Conservation (phyloP, 1,140 invertebrate genomes). For the Trachymyrmex septentrionalis region DNA sequence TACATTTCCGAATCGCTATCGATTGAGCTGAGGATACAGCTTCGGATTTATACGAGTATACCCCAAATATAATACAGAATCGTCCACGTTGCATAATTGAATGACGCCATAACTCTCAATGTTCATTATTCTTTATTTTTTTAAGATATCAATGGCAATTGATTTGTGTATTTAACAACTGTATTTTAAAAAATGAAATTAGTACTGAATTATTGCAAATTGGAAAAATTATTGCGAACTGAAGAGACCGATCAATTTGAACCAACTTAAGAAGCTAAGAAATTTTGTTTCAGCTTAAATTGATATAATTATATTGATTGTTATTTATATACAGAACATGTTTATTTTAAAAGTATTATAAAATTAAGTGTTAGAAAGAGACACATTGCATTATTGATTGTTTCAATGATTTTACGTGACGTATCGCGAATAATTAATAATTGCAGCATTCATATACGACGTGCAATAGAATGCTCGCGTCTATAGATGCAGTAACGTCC, state of each 20-base stretch:
- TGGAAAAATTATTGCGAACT: neutral
- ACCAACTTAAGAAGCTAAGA: neutral
- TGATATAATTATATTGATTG: neutral
- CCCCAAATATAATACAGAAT: neutral
- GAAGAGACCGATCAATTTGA: neutral
- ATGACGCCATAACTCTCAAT: neutral
- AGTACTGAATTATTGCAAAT: neutral
- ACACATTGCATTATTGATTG: neutral
- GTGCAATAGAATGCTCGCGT: neutral
- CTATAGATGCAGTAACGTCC: conserved; percentile 8
- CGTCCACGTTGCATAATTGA: neutral
- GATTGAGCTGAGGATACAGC: neutral
- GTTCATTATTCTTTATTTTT: neutral
- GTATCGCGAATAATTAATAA: conserved; percentile 28
- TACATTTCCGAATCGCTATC: neutral
- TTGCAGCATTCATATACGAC: neutral
- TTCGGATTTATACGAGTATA: neutral
- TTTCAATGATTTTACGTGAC: neutral
- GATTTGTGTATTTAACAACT: neutral
- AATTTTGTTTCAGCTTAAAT: neutral
- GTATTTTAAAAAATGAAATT: neutral
- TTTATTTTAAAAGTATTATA: neutral
- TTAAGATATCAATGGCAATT: neutral
- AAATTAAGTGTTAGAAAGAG: neutral
- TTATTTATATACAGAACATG: neutral